These are phyloP conservation scores for Phylloscopus collybita DNA, from an alignment of 2,797 vertebrate species.

Conservation along the genomic window DNA sequence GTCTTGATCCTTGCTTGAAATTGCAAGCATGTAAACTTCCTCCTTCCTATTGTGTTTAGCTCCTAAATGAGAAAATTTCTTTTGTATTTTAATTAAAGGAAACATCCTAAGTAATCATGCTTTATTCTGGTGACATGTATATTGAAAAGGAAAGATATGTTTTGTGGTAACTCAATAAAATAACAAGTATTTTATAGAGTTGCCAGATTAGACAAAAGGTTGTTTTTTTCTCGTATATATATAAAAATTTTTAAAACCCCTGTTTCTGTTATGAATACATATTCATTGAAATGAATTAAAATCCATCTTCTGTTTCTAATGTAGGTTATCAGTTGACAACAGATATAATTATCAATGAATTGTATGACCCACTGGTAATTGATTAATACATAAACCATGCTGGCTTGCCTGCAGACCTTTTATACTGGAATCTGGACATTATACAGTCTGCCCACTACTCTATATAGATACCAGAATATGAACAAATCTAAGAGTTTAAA, in stretches of 20 bases:
- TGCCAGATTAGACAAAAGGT: background rate
- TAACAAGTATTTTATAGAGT: background rate
- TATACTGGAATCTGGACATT: background rate
- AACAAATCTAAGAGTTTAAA: background rate
- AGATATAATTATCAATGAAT: background rate
- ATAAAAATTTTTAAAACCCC: background rate
- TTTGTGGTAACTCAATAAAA: constrained; percentile 19
- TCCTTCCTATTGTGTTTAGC: constrained; percentile 48
- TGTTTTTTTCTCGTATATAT: background rate
- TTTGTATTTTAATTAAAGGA: constrained; percentile 36
- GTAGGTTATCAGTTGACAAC: background rate
- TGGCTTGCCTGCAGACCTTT: background rate
- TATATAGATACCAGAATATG: background rate
- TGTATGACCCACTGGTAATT: background rate
- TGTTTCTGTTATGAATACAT: background rate
- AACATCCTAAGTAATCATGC: background rate
- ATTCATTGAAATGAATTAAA: background rate
- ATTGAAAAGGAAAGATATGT: constrained; percentile 9
- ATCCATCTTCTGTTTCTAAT: background rate
- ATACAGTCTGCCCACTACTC: background rate
- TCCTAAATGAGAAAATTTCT: constrained; percentile 29
- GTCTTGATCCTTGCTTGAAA: constrained; percentile 38
- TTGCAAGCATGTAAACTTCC: constrained; percentile 47
- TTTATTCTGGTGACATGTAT: background rate
- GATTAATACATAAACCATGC: background rate